Percentiles rank a stretch among this genome's conserved stretches.
Conservation (phyloP, 2,113 vertebrate species). For the Brienomyrus longianalis region DNA sequence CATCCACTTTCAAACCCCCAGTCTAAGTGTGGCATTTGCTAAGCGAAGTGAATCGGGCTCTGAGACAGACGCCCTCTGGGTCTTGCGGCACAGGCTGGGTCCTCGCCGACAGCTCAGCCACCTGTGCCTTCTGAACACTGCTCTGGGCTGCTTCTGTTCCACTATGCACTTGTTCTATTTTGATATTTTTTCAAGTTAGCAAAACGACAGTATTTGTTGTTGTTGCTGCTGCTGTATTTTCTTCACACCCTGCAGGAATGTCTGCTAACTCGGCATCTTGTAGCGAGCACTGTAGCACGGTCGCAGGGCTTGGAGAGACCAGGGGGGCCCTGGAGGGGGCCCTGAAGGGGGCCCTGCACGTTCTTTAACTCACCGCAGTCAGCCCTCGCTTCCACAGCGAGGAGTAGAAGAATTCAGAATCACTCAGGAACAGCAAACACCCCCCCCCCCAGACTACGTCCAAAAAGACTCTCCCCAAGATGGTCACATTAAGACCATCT, state of each 20-base stretch:
- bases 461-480: background rate
- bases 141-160: background rate
- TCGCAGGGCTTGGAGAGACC: background rate
- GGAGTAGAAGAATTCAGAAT: background rate
- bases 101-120: background rate
- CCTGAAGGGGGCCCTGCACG: background rate
- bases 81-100: background rate
- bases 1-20: background rate
- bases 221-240: background rate
- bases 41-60: background rate
- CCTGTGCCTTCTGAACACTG: background rate
- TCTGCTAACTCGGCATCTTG: background rate
- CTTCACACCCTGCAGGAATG: background rate
- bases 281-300: background rate
- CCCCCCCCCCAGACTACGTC: background rate
- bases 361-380: background rate
- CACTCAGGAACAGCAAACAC: background rate
- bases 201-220: background rate
- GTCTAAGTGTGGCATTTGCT: background rate
- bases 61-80: background rate
- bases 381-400: background rate
- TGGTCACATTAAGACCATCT: too few relatives aligned
- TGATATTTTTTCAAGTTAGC: background rate
- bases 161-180: background rate
- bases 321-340: background rate